A percentile compares a stretch with the other conserved stretches of the same genome.
These are phyloP conservation scores for Trachelus tabidus DNA, from an alignment of 2,888 invertebrate genomes.

Conservation along the genomic window DNA sequence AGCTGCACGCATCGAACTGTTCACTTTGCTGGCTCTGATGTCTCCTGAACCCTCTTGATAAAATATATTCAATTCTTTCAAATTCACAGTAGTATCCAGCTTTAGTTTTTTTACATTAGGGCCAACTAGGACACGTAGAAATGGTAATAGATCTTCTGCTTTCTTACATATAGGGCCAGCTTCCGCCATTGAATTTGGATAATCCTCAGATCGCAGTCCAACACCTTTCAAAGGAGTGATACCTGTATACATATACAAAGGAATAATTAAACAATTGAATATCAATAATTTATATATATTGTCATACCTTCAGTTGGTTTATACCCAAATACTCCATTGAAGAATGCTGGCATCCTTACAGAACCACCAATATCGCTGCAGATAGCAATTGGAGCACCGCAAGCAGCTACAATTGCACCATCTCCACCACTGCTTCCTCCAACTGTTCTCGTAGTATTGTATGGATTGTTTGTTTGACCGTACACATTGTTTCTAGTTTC, in stretches of 20 bases:
- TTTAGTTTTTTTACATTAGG: slow-evolving; percentile 69
- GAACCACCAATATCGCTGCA: slow-evolving; percentile 98
- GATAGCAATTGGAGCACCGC: slow-evolving; percentile 85
- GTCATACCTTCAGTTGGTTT: slow-evolving; percentile 76
- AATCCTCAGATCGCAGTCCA: slow-evolving; percentile 74
- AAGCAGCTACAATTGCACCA: slow-evolving; percentile 79
- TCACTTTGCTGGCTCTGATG: slow-evolving; percentile 77
- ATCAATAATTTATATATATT: background rate
- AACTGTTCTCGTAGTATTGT: slow-evolving; percentile 83
- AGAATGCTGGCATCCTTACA: slow-evolving; percentile 90
- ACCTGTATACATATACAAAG: slow-evolving; percentile 63
- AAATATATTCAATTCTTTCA: slow-evolving; percentile 77
- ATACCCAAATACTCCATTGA: slow-evolving; percentile 89
- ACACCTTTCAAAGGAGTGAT: slow-evolving; percentile 73
- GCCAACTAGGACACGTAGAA: slow-evolving; percentile 76
- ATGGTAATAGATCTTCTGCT: slow-evolving; percentile 82
- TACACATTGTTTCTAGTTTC: slow-evolving; percentile 90
- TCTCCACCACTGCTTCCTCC: slow-evolving; percentile 97
- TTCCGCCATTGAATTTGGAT: slow-evolving; percentile 79
- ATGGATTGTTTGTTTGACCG: slow-evolving; percentile 92
- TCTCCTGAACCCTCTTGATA: slow-evolving; percentile 84
- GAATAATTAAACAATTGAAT: slow-evolving; percentile 8
- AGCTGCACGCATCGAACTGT: slow-evolving; percentile 73
- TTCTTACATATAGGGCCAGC: slow-evolving; percentile 86
- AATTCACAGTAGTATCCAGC: slow-evolving; percentile 72